These are phyloP conservation scores for Cyprinodon diabolis DNA, from an alignment of 2,797 vertebrate genomes.

Conservation along the genomic window DNA sequence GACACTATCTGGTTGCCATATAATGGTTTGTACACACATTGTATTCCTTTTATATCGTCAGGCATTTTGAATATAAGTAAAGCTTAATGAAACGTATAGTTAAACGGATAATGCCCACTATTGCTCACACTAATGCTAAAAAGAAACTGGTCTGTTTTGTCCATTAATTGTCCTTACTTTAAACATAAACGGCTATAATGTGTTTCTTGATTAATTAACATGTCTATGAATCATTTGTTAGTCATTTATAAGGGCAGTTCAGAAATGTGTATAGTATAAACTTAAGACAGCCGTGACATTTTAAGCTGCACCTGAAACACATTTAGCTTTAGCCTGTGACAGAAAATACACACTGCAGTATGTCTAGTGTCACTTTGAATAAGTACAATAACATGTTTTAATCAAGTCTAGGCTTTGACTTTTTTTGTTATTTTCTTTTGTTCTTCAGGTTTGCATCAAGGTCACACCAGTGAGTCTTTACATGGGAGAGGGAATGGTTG, in stretches of 20 bases:
- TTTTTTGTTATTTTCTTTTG: conserved; percentile 5
- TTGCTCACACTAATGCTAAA: too few species aligned
- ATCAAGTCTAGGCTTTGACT: neutral
- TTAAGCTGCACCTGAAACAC: neutral
- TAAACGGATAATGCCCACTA: too few species aligned
- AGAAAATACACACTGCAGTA: neutral
- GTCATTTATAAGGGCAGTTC: neutral
- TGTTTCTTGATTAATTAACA: too few species aligned
- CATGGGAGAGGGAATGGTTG: conserved; percentile 63
- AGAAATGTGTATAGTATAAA: neutral
- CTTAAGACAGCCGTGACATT: neutral
- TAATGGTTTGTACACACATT: too few species aligned
- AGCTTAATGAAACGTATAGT: too few species aligned
- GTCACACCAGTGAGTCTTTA: conserved; percentile 74
- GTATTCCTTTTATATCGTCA: too few species aligned
- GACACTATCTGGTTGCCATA: too few species aligned
- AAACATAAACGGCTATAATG: too few species aligned
- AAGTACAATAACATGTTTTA: neutral
- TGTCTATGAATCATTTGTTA: too few species aligned
- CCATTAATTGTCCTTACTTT: too few species aligned
- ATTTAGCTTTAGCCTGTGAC: neutral
- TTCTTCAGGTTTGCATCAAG: conserved; percentile 51
- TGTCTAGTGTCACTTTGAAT: neutral
- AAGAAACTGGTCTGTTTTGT: too few species aligned
- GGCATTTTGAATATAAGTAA: too few species aligned